Base-by-base conservation (phyloP, 37 sponge, comb jelly and placozoan species). In the Agelas oroides region DNA sequence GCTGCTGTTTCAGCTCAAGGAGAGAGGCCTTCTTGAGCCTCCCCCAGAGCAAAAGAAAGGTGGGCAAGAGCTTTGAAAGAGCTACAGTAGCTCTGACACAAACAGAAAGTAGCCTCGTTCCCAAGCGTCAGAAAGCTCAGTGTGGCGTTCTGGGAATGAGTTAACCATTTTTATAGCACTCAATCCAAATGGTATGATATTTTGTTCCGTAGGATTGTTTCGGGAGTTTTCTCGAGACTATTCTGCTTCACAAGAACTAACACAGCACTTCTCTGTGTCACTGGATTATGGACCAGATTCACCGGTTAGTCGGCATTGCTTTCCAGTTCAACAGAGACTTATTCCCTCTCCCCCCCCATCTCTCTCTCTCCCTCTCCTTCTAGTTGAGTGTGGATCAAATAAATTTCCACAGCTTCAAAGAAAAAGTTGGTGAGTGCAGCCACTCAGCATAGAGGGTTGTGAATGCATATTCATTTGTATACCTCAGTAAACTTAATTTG, bases 221-320 rank as follows among this genome's bases (percentile, higher is more conserved):
- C 70, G 70, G 33, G 25, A 61, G 11, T 25, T 61, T 6, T 27
- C 27, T 19, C 70, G 83, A 41, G 83, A 82, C 3, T 72, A 37
- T 58, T 80, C 81, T 8, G 33, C 79, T 15, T 65, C 66, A 34
- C 24, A 37, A 20, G 83, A 82, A 1, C 27, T 82, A 17, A 30
- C 59, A 1, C 46, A 59, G 5, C 83, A 82, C 39, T 70, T 71
- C 46, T 82, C 83, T 8, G 60, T 82, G 30, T 82, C 83, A 23
- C 73, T 82, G 37, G 83, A 82, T 61, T 82, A 71, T 61, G 83
- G 83, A 16, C 25, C 72, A n/a, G 83, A 82, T 16, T 82, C 83
- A 8, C 83, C 83, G 0, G 40, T 67, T 16, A 67, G 68, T 19
- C 11, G 33, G 2, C 3, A 46, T 12, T 12, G 46, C 46, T 12